Base-by-base conservation (phyloP, 2,113 vertebrate species). In the Limanda limanda region DNA sequence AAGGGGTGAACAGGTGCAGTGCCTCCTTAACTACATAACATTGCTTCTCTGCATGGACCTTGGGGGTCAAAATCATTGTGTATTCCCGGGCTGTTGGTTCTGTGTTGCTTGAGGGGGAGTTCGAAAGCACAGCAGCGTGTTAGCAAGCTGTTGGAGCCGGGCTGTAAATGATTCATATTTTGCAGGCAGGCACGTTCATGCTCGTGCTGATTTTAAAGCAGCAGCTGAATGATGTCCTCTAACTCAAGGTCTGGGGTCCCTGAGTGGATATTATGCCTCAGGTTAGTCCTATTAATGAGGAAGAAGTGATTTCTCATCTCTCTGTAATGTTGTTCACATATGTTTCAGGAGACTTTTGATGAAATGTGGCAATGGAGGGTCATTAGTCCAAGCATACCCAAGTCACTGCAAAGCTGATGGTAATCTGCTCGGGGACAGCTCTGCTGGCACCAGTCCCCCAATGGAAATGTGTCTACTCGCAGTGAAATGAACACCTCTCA, bases 111-210 rank as follows among this genome's bases (percentile, higher is more conserved):
- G 54, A 7, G 40, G 55, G 69, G 79, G 83, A 56, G 40, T 70
- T 35, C 15, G n/a, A 68, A 66, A 78, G 80, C 64, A 74, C 71
- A 52, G 84, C 63, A 57, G 76, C 52, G 27, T 85, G 83, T 86
- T 91, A 84, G 86, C 79, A 78, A 78, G 86, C 84, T 63, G 58
- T 79, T 62, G 71, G 77, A 80, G 74, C 47, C 23, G 3, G 20
- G 55, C 80, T 84, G 74, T 86, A 86, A 90, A 91, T 92, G 84
- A 92, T 91, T 93, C 86, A 89, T 88, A 79, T 65, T 64, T 77
- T 64, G 74, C 80, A 75, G 78, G 65, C 69, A 74, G 79, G 78
- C 82, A 80, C 35, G 67, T 83, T 88, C 56, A 62, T 65, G 67
- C 72, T 66, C 27, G 45, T 31, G 47, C 74, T 71, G 82, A 73